Evolutionary conservation across 2,113 vertebrate genomes (phyloP).

Genomic region (Microcebus murinus): DNA sequence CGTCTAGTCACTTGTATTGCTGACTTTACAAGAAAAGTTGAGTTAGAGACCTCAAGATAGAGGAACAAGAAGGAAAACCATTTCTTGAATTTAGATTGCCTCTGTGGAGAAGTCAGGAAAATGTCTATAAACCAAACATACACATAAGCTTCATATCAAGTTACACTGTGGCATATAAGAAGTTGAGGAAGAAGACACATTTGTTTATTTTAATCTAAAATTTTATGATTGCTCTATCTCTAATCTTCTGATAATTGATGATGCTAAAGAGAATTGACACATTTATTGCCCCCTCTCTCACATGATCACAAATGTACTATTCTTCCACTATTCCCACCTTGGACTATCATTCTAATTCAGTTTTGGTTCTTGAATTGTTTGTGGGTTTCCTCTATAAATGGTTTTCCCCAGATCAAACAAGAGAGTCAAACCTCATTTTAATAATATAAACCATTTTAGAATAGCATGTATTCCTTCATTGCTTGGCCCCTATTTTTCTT

Average conservation of each 20-base stretch:
- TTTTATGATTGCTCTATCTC: background rate
- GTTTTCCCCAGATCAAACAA: background rate
- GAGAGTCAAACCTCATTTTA: background rate
- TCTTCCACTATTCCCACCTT: background rate
- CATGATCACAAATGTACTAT: background rate
- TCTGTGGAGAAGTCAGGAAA: background rate
- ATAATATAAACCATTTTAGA: background rate
- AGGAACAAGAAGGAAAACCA: background rate
- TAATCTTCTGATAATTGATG: background rate
- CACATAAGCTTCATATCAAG: background rate
- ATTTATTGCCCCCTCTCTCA: background rate
- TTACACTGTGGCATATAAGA: background rate
- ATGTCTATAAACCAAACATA: background rate
- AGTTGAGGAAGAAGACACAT: background rate
- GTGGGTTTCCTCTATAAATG: background rate
- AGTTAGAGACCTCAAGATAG: background rate
- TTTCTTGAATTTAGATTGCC: background rate
- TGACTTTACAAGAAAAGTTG: background rate
- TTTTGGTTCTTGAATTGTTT: background rate
- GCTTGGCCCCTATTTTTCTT: background rate
- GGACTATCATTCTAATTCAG: background rate
- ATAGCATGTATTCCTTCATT: background rate
- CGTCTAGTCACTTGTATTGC: background rate
- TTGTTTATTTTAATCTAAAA: background rate
- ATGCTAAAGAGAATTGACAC: background rate